These are phyloP conservation scores for Hemichromis elongatus DNA, from an alignment of 2,113 vertebrate genomes.

Conservation along the genomic window DNA sequence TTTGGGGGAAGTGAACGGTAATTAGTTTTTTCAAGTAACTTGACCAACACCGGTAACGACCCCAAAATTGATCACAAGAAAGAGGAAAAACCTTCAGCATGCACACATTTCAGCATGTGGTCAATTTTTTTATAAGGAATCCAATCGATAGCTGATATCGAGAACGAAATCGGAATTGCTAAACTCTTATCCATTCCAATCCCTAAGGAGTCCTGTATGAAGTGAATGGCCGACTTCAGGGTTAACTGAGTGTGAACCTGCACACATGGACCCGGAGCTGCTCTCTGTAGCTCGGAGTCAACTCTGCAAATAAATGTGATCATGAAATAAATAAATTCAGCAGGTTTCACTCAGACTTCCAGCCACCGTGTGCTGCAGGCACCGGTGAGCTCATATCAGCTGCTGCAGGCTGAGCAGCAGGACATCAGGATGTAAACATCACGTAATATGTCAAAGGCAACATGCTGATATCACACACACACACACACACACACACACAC, in stretches of 20 bases:
- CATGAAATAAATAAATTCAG: neutral
- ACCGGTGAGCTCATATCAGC: neutral
- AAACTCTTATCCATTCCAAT: neutral
- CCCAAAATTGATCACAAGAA: neutral
- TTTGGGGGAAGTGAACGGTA: too few species aligned
- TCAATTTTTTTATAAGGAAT: neutral
- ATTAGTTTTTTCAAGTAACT: too few species aligned
- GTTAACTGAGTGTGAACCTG: neutral
- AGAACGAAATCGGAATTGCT: neutral
- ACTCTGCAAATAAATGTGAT: neutral
- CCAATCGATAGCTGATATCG: neutral
- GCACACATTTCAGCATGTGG: neutral
- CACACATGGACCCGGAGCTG: neutral
- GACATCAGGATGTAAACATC: neutral
- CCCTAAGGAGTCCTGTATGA: neutral
- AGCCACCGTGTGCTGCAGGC: neutral
- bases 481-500: neutral
- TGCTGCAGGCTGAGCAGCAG: neutral
- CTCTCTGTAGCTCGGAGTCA: neutral
- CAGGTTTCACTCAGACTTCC: neutral
- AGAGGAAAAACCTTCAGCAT: neutral
- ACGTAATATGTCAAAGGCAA: neutral
- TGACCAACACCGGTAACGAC: too few species aligned
- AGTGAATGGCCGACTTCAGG: neutral
- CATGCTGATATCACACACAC: neutral